Evolutionary conservation across 2,888 invertebrate species (phyloP).

Genomic region (Chloroclysta siterata): DNA sequence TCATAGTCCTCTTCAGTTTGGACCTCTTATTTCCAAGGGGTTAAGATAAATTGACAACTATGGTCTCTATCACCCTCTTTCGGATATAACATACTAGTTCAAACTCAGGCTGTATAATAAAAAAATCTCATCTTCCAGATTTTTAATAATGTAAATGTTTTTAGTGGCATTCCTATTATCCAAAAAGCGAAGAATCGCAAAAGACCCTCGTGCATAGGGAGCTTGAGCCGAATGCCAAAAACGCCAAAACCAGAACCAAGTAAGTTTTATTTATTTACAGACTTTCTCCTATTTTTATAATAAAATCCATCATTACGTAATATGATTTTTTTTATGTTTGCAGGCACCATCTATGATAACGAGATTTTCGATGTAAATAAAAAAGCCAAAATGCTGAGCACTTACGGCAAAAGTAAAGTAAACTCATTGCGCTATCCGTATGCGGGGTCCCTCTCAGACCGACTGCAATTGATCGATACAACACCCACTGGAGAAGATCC

Average conservation of each 20-base stretch:
- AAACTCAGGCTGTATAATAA: not conserved
- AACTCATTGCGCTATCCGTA: conserved; percentile 46
- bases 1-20: too few species aligned
- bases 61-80: too few species aligned
- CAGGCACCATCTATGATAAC: conserved; percentile 60
- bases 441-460: conserved; percentile 70
- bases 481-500: conserved; percentile 79
- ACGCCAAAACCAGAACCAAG: conserved; percentile 56
- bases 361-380: conserved; percentile 65
- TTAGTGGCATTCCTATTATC: conserved; percentile 69
- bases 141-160: conserved; percentile 11
- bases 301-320: too few species aligned
- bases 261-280: conserved; percentile 38
- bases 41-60: too few species aligned
- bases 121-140: not conserved
- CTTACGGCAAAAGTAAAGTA: conserved; percentile 63
- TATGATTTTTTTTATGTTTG: conserved; percentile 33
- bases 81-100: too few species aligned
- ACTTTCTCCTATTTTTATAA: not conserved
- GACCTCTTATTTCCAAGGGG: too few species aligned
- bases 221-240: conserved; percentile 66
- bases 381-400: conserved; percentile 70
- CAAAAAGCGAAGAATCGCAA: conserved; percentile 64
- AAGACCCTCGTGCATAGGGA: conserved; percentile 62
- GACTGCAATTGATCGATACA: conserved; percentile 73